These are phyloP conservation scores for Microplitis manilae DNA, from an alignment of 2,888 invertebrate species.

Conservation along the genomic window DNA sequence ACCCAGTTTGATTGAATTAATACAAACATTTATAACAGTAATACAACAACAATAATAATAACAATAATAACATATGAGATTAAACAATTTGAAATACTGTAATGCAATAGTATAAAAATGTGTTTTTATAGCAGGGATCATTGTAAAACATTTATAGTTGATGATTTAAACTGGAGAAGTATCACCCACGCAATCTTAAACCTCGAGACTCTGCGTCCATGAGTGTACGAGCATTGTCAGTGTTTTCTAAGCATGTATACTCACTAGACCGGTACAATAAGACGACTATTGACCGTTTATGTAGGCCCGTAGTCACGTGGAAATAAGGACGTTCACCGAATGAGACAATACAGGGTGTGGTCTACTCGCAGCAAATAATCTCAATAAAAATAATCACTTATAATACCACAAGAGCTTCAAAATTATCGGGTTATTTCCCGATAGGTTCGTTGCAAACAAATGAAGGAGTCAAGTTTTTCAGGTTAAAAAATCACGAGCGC, in stretches of 20 bases:
- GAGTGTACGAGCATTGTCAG: conserved; percentile 19
- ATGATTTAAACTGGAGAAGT: conserved; percentile 1
- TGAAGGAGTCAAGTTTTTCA: too few relatives aligned
- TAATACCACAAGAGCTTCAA: too few relatives aligned
- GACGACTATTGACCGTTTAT: conserved; percentile 33
- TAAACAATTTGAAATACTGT: background rate
- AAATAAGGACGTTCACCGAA: conserved; percentile 38
- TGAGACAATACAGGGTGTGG: conserved; percentile 42
- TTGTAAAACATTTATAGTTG: background rate
- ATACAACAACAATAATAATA: background rate
- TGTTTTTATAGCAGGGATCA: background rate
- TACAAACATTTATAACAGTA: background rate
- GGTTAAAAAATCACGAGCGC: too few relatives aligned
- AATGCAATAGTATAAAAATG: background rate
- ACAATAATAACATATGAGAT: background rate
- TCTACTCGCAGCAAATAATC: background rate
- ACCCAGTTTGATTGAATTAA: background rate
- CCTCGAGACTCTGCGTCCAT: background rate
- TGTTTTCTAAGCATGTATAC: conserved; percentile 21
- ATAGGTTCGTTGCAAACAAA: too few relatives aligned
- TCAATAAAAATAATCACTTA: background rate
- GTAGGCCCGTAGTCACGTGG: conserved; percentile 36
- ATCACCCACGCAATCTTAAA: conserved; percentile 8
- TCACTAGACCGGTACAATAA: conserved; percentile 29
- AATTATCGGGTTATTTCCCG: too few relatives aligned